phyloP scores from a whole-genome alignment of 2,113 vertebrate species.

The Struthidea cinerea region DNA sequence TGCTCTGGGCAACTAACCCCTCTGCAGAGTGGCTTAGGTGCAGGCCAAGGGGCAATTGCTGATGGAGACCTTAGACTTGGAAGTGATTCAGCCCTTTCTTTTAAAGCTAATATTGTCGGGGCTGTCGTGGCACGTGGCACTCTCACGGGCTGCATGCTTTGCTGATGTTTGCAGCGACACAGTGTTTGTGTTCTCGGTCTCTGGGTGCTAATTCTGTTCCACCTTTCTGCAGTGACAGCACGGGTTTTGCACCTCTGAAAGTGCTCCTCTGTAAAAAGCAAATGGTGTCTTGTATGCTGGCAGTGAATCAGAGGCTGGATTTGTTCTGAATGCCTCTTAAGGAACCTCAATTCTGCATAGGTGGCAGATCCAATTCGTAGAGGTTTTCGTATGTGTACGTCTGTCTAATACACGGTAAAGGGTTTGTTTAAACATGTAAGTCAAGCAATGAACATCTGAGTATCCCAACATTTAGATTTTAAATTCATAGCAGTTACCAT shows the following conservation, averaged over 20 bases:
- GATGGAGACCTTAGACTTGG: not conserved
- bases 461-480: not conserved
- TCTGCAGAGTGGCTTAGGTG: not conserved
- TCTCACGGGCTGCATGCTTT: not conserved
- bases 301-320: not conserved
- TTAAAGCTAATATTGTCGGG: not conserved
- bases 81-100: not conserved
- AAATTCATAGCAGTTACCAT: not conserved
- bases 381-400: not conserved
- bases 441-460: not conserved
- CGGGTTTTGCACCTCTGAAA: not conserved
- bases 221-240: not conserved
- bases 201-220: not conserved
- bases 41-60: not conserved
- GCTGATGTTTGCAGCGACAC: not conserved
- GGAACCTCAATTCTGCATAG: not conserved
- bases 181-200: not conserved
- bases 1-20: not conserved
- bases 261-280: not conserved
- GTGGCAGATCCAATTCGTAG: not conserved
- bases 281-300: not conserved
- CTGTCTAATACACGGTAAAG: not conserved
- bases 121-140: rapidly evolving
- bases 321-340: not conserved
- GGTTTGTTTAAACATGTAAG: not conserved